phyloP scores from a whole-genome alignment of 2,113 vertebrate species.

The Eudorcas thomsonii region DNA sequence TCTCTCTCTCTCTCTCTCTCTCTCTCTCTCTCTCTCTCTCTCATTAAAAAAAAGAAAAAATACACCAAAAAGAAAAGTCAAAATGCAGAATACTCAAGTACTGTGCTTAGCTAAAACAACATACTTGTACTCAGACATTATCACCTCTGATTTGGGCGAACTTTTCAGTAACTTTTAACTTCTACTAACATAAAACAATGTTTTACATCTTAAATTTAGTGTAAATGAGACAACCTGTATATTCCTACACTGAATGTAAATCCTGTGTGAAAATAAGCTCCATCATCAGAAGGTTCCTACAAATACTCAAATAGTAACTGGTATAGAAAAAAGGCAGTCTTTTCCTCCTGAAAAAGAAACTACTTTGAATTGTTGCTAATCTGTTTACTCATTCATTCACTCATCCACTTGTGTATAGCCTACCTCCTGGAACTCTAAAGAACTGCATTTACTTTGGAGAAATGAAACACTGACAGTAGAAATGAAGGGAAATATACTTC shows the following conservation, averaged over 20 bases:
- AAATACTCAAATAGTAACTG: neutral
- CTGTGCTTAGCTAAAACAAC: neutral
- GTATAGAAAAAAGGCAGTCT: neutral
- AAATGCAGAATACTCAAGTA: neutral
- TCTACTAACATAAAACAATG: neutral
- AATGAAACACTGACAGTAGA: accelerated
- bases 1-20: too few species aligned
- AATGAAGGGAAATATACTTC: accelerated
- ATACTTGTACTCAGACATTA: neutral
- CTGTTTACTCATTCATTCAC: neutral
- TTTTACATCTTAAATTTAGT: neutral
- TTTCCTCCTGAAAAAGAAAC: neutral
- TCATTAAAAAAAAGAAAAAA: neutral
- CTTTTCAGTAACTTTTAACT: neutral
- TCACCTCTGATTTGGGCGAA: neutral
- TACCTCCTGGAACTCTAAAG: neutral
- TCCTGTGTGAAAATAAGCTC: neutral
- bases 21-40: too few species aligned
- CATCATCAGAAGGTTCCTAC: neutral
- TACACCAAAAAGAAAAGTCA: neutral
- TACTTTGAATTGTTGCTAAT: neutral
- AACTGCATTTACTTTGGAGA: neutral
- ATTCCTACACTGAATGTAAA: neutral
- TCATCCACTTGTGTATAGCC: neutral
- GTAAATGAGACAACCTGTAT: neutral